Evolutionary conservation across 2,113 vertebrate genomes (phyloP), one percentile per base, ranked within the genome.

Genomic region (Lepidothrix coronata): DNA sequence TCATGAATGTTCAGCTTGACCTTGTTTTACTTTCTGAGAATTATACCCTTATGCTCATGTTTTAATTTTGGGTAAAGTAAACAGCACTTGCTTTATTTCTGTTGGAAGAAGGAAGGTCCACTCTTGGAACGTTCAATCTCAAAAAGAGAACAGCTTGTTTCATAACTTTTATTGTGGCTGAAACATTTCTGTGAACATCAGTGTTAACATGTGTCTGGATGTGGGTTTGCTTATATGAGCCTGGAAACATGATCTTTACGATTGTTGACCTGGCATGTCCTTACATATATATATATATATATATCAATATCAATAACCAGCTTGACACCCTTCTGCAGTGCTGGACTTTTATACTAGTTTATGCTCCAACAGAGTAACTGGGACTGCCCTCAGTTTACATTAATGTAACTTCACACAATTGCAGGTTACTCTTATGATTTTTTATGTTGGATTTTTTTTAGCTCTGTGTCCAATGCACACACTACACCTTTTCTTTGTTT

Each of bases 21-120:
- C 54, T 88, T 70, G 19, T 88, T 96, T 85, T 74, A 73, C 28
- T 91, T 90, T n/a, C 37, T 94, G 62, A 89, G 70, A 71, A 33
- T 89, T 80, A 23, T 19, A 81, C 17, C 6, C 24, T 79, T 71
- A 61, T 48, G 24, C 30, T 84, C 1, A 0, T 70, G 27, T 72
- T 90, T 91, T 80, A 76, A 59, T 83, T 91, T 70, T 35, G 30
- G 6, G 19, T 85, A 35, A 65, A 70, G 23, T 61, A 66, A 87
- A 54, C 51, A 91, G 54, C 43, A 5, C 23, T 82, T 73, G 20
- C n/a, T 79, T 85, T 93, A 35, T 88, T 88, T 85, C 75, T 8
- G 1, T 83, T 85, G 75, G 35, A 85, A 88, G 55, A 76, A 94
- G 82, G 33, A 23, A 54, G 66, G 71, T 79, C 72, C 15, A 9